Evolutionary conservation across 2,888 invertebrate species (phyloP).

Genomic region (Agonopterix subpropinquella): DNA sequence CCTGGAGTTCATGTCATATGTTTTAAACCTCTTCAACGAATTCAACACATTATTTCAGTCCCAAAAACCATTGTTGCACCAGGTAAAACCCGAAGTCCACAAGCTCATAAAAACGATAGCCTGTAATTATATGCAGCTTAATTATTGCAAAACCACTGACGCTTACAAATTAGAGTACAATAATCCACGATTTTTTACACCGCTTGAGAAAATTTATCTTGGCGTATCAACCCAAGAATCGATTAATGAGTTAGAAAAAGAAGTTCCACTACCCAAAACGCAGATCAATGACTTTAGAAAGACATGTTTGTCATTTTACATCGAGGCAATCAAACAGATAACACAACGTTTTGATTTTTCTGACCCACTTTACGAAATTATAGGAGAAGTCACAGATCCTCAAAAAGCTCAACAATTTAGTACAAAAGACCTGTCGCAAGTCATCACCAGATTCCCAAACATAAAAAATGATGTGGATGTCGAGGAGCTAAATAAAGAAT

Average conservation of each 20-base stretch:
- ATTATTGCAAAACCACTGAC: too few species aligned
- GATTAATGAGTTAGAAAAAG: slow-evolving; percentile 11
- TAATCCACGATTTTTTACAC: slow-evolving; percentile 11
- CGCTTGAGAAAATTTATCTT: slow-evolving; percentile 13
- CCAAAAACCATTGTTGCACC: slow-evolving; percentile 7
- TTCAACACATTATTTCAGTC: slow-evolving; percentile 4
- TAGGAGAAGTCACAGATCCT: slow-evolving; percentile 3
- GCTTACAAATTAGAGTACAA: slow-evolving; percentile 4
- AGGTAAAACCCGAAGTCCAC: slow-evolving; percentile 6
- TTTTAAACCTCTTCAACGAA: not conserved
- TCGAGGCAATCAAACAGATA: slow-evolving; percentile 12
- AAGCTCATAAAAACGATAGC: slow-evolving; percentile 10
- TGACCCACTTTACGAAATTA: slow-evolving; percentile 5
- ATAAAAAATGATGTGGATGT: not conserved
- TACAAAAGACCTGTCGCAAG: slow-evolving; percentile 1
- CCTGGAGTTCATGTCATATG: slow-evolving; percentile 13
- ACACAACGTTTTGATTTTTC: slow-evolving; percentile 11
- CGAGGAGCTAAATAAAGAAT: not conserved
- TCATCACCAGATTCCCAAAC: slow-evolving; percentile 1
- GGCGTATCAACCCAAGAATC: slow-evolving; percentile 8
- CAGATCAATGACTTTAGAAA: slow-evolving; percentile 8
- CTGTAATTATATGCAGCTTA: too few species aligned
- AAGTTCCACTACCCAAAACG: slow-evolving; percentile 8
- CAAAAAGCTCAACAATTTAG: slow-evolving; percentile 2
- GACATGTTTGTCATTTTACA: slow-evolving; percentile 12